These are phyloP conservation scores for Carollia perspicillata DNA, from an alignment of 2,113 vertebrate genomes.

Conservation along the genomic window DNA sequence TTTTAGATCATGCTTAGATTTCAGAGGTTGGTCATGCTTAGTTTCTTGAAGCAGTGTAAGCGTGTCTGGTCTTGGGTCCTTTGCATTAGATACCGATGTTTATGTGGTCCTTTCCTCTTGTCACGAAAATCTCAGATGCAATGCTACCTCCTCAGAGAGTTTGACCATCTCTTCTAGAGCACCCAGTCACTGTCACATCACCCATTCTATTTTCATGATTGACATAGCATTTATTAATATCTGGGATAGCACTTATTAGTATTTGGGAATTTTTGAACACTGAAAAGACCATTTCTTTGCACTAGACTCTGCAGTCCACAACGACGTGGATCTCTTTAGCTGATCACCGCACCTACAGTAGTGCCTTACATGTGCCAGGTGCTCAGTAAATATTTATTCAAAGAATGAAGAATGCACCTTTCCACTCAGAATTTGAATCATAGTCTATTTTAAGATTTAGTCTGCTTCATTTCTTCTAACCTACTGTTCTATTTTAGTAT, in stretches of 20 bases:
- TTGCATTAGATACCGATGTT: neutral
- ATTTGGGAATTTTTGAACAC: slow-evolving; percentile 17
- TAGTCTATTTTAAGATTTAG: slow-evolving; percentile 48
- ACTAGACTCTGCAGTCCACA: neutral
- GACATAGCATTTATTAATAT: neutral
- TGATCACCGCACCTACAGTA: neutral
- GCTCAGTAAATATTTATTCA: neutral
- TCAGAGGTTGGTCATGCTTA: neutral
- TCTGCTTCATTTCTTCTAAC: slow-evolving; percentile 45
- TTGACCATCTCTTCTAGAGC: neutral
- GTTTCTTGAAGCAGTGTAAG: neutral
- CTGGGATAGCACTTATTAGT: neutral
- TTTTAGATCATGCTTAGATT: neutral
- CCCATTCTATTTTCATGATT: neutral
- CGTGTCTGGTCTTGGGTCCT: neutral
- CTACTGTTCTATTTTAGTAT: slow-evolving; percentile 55
- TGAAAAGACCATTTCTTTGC: neutral
- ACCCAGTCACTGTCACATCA: neutral
- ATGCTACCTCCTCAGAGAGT: neutral
- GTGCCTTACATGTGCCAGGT: neutral
- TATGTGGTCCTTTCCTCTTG: neutral
- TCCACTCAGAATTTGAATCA: slow-evolving; percentile 42
- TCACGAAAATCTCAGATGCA: neutral
- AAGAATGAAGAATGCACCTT: slow-evolving; percentile 37
- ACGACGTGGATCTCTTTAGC: neutral